Evolutionary conservation across 2,888 invertebrate genomes (phyloP).

Genomic region (Scaptomyza flava): DNA sequence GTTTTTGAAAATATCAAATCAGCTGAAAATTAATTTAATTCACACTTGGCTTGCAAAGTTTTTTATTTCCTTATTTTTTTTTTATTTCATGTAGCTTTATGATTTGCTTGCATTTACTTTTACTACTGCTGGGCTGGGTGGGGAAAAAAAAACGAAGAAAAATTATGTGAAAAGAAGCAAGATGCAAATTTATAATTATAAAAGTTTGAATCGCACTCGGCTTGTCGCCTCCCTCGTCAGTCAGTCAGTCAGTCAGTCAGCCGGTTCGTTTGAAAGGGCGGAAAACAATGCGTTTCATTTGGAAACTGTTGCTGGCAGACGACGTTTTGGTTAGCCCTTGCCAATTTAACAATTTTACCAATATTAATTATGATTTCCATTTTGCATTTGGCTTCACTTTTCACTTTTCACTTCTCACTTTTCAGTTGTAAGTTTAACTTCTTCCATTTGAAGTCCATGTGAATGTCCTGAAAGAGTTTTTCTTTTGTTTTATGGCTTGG

Average conservation of each 20-base stretch:
- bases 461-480: constrained; percentile 30
- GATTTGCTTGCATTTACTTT: constrained; percentile 54
- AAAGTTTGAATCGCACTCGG: constrained; percentile 72
- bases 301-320: constrained; percentile 55
- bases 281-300: constrained; percentile 47
- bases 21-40: constrained; percentile 80
- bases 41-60: constrained; percentile 66
- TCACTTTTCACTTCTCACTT: constrained; percentile 22
- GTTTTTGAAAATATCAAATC: constrained; percentile 70
- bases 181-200: constrained; percentile 77
- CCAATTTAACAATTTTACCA: constrained; percentile 71
- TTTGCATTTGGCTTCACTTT: constrained; percentile 15
- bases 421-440: constrained; percentile 30
- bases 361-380: constrained; percentile 76
- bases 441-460: constrained; percentile 27
- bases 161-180: constrained; percentile 19
- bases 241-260: constrained; percentile 29
- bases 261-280: constrained; percentile 33
- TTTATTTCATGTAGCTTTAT: constrained; percentile 61
- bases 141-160: constrained; percentile 1
- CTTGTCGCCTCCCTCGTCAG: constrained; percentile 50
- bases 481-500: constrained; percentile 15
- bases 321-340: constrained; percentile 33
- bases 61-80: constrained; percentile 12
- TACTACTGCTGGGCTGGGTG: constrained; percentile 7